Base-by-base conservation (phyloP, 2,113 vertebrate species). In the Cephalopterus ornatus region DNA sequence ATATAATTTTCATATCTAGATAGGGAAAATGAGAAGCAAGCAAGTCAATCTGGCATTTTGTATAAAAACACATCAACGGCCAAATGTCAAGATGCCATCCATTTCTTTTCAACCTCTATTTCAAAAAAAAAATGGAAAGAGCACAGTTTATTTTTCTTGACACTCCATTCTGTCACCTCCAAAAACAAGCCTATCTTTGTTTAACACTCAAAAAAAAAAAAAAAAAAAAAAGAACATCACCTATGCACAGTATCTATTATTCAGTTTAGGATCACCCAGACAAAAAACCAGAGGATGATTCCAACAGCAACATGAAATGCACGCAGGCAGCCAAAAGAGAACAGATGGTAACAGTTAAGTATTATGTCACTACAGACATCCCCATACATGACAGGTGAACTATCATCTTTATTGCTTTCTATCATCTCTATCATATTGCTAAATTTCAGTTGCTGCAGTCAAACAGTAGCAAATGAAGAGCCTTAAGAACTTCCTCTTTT, bases 281-380 rank as follows among this genome's bases (percentile, higher is more conserved):
- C 24, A 63, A 73, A 67, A 82, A 14, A 2, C 8, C 65, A 65
- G 61, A 92, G 20, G 12, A 75, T 21, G 32, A 56, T 21, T 71
- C 44, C 37, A 55, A 30, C 3, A 67, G 4, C 33, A 75, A 75
- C 3, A 5, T 4, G 14, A 24, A 85, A 62, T 8, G 15, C 88
- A 73, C 0, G 0, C 15, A 67, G 21, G 7, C 22, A 66, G 46
- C 10, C n/a, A 14, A 5, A 65, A 42, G 8, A 86, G 41, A 88
- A 73, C 8, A 39, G 76, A 71, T 4, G 11, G 26, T 50, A 80
- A 41, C 28, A 63, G 7, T 26, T 17, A 81, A 72, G 28, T 30
- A n/a, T 37, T 42, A 50, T 2, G 14, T 20, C 70, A 33, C 8
- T 33, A 75, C 12, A 67, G 42, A 35, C 24, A 88, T 19, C 17